Conservation (phyloP, 1,140 invertebrate genomes). For the Ooceraea biroi region DNA sequence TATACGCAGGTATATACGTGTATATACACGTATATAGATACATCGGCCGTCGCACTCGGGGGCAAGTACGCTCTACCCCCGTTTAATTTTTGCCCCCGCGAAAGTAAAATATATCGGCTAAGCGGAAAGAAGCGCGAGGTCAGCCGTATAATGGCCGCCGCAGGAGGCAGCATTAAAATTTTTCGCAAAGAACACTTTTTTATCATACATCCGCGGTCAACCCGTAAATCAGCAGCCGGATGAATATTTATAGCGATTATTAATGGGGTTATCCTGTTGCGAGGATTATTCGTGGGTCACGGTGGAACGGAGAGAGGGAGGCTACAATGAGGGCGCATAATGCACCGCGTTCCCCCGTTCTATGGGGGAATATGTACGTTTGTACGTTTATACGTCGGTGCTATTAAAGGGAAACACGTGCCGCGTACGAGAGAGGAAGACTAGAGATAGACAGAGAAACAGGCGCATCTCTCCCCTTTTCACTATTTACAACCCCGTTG, state of each 20-base stretch:
- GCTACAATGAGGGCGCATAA: constrained; percentile 75
- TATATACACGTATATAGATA: constrained; percentile 8
- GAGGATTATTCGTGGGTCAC: constrained; percentile 75
- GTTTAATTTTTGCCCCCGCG: constrained; percentile 65
- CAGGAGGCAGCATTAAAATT: constrained; percentile 61
- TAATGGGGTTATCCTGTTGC: constrained; percentile 77
- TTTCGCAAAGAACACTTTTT: constrained; percentile 62
- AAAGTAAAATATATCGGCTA: constrained; percentile 62
- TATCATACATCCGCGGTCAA: constrained; percentile 63
- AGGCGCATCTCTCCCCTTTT: constrained; percentile 64
- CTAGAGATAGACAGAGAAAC: constrained; percentile 27
- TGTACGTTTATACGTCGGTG: constrained; percentile 51
- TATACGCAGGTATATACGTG: constrained; percentile 29
- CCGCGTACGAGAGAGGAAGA: constrained; percentile 27
- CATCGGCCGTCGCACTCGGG: not conserved
- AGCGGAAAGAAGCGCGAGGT: constrained; percentile 45
- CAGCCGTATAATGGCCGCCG: constrained; percentile 48
- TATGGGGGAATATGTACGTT: not conserved
- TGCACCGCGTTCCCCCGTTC: constrained; percentile 63
- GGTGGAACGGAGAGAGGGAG: constrained; percentile 47
- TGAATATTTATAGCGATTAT: constrained; percentile 81
- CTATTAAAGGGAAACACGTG: constrained; percentile 72
- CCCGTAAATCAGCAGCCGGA: constrained; percentile 76
- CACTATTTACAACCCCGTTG: constrained; percentile 70
- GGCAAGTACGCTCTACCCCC: constrained; percentile 5